Percentiles rank a stretch among this genome's conserved stretches.
phyloP scores from a whole-genome alignment of 2,113 vertebrate genomes.

The Antigone vipio region DNA sequence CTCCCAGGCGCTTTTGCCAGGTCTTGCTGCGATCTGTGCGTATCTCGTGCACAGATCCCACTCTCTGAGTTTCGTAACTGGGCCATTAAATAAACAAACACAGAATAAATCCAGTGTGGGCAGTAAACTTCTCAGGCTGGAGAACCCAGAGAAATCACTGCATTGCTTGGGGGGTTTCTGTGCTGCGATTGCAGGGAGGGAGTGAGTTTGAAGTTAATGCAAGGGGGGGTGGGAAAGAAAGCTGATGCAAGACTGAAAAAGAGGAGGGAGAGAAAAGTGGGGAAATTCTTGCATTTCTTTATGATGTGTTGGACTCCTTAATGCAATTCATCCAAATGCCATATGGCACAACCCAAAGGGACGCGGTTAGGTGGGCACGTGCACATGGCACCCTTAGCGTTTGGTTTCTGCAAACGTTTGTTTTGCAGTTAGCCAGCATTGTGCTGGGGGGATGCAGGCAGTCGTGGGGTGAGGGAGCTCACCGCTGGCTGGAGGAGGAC shows the following conservation, averaged over 20 bases:
- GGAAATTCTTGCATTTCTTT: background rate
- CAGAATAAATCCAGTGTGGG: conserved; percentile 7
- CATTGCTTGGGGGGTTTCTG: background rate
- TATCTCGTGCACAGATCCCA: background rate
- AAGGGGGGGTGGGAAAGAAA: background rate
- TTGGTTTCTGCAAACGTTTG: background rate
- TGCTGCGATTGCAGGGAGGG: background rate
- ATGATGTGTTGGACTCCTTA: background rate
- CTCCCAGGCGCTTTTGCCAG: background rate
- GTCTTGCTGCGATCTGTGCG: fast-evolving
- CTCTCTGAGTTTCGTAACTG: background rate
- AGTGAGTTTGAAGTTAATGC: background rate
- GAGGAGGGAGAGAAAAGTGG: background rate
- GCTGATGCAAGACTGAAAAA: background rate
- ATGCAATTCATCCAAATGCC: background rate
- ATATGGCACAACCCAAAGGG: background rate
- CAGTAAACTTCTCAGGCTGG: background rate
- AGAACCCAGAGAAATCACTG: background rate
- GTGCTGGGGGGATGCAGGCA: background rate
- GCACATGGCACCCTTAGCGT: fast-evolving
- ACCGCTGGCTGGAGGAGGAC: background rate
- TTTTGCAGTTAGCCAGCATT: background rate
- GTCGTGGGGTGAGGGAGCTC: background rate
- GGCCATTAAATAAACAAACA: background rate
- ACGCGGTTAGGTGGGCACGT: fast-evolving